phyloP scores from a whole-genome alignment of 64 coral and sea anemone genomes.

The Porites lutea region DNA sequence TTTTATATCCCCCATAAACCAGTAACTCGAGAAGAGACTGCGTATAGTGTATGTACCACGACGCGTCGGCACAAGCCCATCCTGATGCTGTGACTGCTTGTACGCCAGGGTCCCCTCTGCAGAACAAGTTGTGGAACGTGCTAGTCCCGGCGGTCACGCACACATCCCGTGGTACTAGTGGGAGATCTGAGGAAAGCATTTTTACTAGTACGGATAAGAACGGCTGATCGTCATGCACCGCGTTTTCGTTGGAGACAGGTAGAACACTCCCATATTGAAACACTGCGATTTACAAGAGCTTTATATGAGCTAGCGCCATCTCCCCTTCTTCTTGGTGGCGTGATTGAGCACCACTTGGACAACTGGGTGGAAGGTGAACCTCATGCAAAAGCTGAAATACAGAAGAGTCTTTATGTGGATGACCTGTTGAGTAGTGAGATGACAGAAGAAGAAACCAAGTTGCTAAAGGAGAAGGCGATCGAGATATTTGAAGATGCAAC shows the following conservation, averaged over 20 bases:
- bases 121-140: not conserved
- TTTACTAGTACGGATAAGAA: not conserved
- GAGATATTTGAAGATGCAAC: slow-evolving; percentile 28
- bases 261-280: slow-evolving; percentile 22
- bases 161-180: not conserved
- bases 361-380: not conserved
- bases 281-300: slow-evolving; percentile 23
- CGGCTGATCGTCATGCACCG: not conserved
- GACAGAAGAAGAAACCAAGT: not conserved
- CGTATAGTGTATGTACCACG: not conserved
- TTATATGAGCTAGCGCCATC: slow-evolving; percentile 35
- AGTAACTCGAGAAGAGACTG: not conserved
- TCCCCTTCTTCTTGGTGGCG: not conserved
- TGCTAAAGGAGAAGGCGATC: slow-evolving; percentile 4
- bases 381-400: not conserved
- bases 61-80: not conserved
- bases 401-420: slow-evolving; percentile 11
- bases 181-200: not conserved
- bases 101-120: not conserved
- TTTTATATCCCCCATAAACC: too few species aligned
- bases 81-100: not conserved
- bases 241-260: not conserved
- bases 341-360: not conserved
- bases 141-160: not conserved
- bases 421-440: not conserved